phyloP scores from a whole-genome alignment of 2,113 vertebrate species.

The Lipotes vexillifer region DNA sequence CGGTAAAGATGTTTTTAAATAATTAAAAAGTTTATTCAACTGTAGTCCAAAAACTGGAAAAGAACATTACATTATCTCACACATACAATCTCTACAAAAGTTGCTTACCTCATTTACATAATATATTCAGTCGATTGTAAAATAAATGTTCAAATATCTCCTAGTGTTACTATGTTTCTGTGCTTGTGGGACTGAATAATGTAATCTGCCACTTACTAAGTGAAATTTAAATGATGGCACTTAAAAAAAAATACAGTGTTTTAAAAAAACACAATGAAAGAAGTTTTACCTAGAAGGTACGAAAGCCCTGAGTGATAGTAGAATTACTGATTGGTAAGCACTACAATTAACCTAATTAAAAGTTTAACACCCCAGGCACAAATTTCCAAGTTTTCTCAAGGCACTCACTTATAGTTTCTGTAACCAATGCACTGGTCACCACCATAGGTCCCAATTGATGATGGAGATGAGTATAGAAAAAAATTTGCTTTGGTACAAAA shows the following conservation, averaged over 20 bases:
- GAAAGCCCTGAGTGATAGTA: conserved; percentile 87
- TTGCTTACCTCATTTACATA: conserved; percentile 88
- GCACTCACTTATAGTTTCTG: conserved; percentile 83
- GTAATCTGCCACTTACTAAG: conserved; percentile 89
- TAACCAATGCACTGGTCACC: conserved; percentile 77
- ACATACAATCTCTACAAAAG: conserved; percentile 88
- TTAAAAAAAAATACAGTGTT: conserved; percentile 79
- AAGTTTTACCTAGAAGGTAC: conserved; percentile 81
- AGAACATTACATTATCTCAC: conserved; percentile 91
- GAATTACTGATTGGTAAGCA: conserved; percentile 83
- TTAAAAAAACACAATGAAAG: conserved; percentile 80
- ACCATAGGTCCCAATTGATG: conserved; percentile 79
- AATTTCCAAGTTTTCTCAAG: conserved; percentile 84
- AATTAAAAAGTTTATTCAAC: conserved; percentile 92
- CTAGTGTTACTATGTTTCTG: conserved; percentile 84
- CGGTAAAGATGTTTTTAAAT: conserved; percentile 89
- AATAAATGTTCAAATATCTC: conserved; percentile 82
- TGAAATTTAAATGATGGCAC: conserved; percentile 89
- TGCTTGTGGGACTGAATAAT: conserved; percentile 85
- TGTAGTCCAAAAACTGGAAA: conserved; percentile 89
- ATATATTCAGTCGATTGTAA: conserved; percentile 86
- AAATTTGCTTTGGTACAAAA: conserved; percentile 84
- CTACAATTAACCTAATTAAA: conserved; percentile 83
- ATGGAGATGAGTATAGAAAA: conserved; percentile 77
- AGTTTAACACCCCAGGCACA: conserved; percentile 84